Evolutionary conservation across 92 coral and sea anemone genomes (phyloP).

Genomic region (Pocillopora grandis): DNA sequence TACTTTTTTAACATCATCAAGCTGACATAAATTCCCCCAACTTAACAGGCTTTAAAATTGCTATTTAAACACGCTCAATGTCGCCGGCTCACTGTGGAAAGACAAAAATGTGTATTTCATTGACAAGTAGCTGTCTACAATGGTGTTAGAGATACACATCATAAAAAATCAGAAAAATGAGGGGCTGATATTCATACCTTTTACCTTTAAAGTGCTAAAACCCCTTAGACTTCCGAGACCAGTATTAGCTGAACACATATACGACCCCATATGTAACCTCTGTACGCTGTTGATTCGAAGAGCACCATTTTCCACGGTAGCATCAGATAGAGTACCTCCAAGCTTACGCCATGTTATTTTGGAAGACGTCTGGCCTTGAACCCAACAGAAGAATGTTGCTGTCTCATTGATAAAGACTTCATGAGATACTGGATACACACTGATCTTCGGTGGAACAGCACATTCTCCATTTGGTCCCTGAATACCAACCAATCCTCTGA

Average conservation of each 20-base stretch:
- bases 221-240: constrained; percentile 3
- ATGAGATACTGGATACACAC: constrained; percentile 9
- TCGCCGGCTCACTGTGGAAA: no score
- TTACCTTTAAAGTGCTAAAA: not conserved
- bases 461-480: constrained; percentile 41
- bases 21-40: no score
- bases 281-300: no score
- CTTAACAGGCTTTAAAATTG: no score
- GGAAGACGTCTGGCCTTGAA: not conserved
- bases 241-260: constrained; percentile 13
- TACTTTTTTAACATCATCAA: no score
- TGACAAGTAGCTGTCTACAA: no score
- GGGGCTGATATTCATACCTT: constrained; percentile 2
- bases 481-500: not conserved
- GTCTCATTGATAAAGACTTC: not conserved
- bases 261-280: constrained; percentile 3
- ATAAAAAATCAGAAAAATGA: not conserved
- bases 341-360: not conserved
- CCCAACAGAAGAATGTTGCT: constrained; percentile 25
- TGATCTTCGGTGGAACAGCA: not conserved
- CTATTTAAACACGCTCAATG: no score
- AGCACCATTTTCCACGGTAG: no score
- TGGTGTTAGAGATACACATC: no score
- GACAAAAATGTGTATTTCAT: no score
- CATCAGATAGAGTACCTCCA: no score